Evolutionary conservation across 2,888 invertebrate genomes (phyloP).

Genomic region (Tryphoninae sp.): DNA sequence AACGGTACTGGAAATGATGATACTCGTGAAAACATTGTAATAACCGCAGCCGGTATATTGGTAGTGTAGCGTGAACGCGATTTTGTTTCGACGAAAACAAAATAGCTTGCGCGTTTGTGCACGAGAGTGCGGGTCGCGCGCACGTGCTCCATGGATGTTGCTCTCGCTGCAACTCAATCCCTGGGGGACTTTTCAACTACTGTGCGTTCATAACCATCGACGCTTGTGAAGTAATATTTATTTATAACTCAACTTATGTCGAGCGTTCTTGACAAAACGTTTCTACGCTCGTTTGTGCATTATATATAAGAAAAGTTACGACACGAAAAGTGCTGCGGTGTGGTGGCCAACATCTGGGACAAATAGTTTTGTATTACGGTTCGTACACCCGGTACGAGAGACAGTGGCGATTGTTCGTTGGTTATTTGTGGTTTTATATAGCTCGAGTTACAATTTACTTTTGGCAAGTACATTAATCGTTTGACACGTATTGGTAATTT

Average conservation of each 20-base stretch:
- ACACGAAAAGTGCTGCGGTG: neutral
- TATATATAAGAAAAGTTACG: constrained; percentile 6
- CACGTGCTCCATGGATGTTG: constrained; percentile 52
- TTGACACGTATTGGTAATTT: no score
- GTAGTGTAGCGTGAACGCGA: constrained; percentile 41
- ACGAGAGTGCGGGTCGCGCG: constrained; percentile 23
- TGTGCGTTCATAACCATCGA: constrained; percentile 21
- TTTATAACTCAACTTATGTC: neutral
- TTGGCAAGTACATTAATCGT: no score
- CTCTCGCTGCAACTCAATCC: constrained; percentile 42
- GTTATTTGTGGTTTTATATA: neutral
- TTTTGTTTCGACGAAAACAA: constrained; percentile 18
- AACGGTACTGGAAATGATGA: constrained; percentile 8
- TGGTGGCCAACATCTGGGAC: neutral
- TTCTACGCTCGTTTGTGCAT: neutral
- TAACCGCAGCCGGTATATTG: constrained; percentile 42
- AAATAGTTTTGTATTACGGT: no score
- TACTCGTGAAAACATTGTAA: constrained; percentile 31
- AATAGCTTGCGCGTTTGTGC: neutral
- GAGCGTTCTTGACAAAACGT: neutral
- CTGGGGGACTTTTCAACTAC: constrained; percentile 52
- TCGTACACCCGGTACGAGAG: neutral
- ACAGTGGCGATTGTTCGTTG: neutral
- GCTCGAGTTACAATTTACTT: neutral
- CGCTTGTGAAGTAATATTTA: constrained; percentile 31